Evolutionary conservation across 2,113 vertebrate genomes (phyloP), one percentile per base, ranked within the genome.

Genomic region (Proterorhinus semilunaris): DNA sequence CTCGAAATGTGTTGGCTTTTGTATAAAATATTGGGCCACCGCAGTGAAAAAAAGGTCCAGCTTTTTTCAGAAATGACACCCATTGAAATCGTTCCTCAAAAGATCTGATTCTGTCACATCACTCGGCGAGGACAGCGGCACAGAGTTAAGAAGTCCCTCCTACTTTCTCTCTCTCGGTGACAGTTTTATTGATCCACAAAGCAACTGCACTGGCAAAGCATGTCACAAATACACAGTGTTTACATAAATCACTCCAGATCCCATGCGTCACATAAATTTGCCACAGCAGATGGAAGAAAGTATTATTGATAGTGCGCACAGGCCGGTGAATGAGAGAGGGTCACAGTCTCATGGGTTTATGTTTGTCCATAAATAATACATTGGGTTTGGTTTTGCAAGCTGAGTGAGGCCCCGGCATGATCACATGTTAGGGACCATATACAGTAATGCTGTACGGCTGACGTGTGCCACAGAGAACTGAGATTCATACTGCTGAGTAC

Each of bases 351-450:
- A 27, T 63, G 87, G 75, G 88, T 86, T 87, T 89, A 83, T 83
- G 88, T 88, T 79, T 74, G 63, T 45, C 58, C 68, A 86, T 92
- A 80, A 92, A 93, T 92, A 90, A 93, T 92, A 79, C 77, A 91
- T 90, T 36, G 50, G 74, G 74, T 90, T 91, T 91, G 84, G 86
- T 83, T 92, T 91, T 80, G 69, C 86, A 86, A 77, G 80, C 87
- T 71, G 86, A 76, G 86, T 74, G 76, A 83, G 78, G 82, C 68
- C 78, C 81, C 79, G 51, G 7, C 64, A 84, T 53, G 67, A 77
- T 74, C 82, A 80, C 76, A 78, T 84, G 80, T 80, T 47, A 45
- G 80, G 69, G 70, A 62, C 21, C 72, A 51, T 55, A 71, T 81
- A 78, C 72, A 61, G 72, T 74, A 54, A 62, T 4, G 10, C 11